Conservation (phyloP, 2,797 vertebrate genomes). For the Scarus forsteni region DNA sequence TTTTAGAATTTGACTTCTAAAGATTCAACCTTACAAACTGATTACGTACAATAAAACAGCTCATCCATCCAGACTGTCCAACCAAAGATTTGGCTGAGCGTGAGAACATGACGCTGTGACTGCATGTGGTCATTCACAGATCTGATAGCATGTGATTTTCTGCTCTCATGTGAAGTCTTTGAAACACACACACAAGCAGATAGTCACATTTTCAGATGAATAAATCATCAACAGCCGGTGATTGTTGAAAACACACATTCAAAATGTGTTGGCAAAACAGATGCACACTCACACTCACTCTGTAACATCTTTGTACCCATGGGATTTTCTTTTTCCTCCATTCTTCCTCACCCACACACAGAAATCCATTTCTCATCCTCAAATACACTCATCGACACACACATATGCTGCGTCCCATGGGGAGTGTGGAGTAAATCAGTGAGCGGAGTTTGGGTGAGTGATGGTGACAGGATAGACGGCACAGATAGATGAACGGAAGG, state of each 20-base stretch:
- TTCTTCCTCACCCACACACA: neutral
- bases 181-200: neutral
- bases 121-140: constrained; percentile 31
- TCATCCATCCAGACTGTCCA: constrained; percentile 24
- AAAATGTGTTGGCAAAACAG: neutral
- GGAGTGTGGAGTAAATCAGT: constrained; percentile 61
- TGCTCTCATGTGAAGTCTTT: constrained; percentile 22
- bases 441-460: constrained; percentile 67
- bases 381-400: constrained; percentile 50
- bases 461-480: constrained; percentile 73
- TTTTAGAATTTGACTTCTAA: too few species aligned
- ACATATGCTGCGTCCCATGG: constrained; percentile 40
- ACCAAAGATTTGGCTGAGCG: constrained; percentile 8
- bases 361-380: constrained; percentile 63
- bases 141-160: constrained; percentile 9
- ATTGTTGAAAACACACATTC: neutral
- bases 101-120: constrained; percentile 25
- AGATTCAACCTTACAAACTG: neutral
- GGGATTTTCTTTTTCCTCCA: constrained; percentile 15
- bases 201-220: neutral
- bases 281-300: constrained; percentile 1
- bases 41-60: constrained; percentile 19
- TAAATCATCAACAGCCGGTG: constrained; percentile 7
- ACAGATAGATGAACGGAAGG: constrained; percentile 70
- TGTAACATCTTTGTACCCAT: neutral